A percentile compares a stretch with the other conserved stretches of the same genome.
These are phyloP conservation scores for Tenualosa ilisha DNA, from an alignment of 2,797 vertebrate species.

Conservation along the genomic window DNA sequence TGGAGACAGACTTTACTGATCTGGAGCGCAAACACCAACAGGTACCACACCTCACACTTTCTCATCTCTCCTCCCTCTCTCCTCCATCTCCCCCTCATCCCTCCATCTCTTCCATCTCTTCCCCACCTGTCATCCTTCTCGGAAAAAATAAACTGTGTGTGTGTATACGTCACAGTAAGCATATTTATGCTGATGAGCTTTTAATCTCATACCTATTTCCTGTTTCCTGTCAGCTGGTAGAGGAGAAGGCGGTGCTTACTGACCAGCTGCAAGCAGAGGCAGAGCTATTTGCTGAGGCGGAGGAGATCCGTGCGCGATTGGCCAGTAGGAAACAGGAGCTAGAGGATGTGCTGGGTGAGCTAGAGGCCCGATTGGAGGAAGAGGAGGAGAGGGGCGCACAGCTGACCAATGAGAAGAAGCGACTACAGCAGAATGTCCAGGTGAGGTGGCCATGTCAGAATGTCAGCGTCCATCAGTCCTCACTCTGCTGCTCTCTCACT, in stretches of 20 bases:
- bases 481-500: no score
- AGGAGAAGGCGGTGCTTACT: conserved; percentile 83
- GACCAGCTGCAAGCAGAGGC: conserved; percentile 89
- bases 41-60: conserved; percentile 62
- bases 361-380: conserved; percentile 86
- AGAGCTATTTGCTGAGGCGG: conserved; percentile 87
- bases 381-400: conserved; percentile 85
- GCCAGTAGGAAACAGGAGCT: conserved; percentile 87
- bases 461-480: background rate
- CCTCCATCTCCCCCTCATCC: background rate
- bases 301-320: conserved; percentile 84
- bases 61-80: background rate
- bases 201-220: background rate
- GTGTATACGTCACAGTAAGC: no score
- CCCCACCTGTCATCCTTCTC: background rate
- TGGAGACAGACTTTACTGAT: conserved; percentile 77
- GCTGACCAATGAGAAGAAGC: conserved; percentile 83
- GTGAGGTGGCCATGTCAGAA: conserved; percentile 55
- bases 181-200: conserved; percentile 10
- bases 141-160: background rate
- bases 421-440: conserved; percentile 85
- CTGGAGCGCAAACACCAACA: conserved; percentile 80
- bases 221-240: conserved; percentile 70
- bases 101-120: background rate
- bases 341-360: conserved; percentile 83